A percentile compares a stretch with the other conserved stretches of the same genome.
These are phyloP conservation scores for Hiodon alosoides DNA, from an alignment of 2,113 vertebrate species.

Conservation along the genomic window DNA sequence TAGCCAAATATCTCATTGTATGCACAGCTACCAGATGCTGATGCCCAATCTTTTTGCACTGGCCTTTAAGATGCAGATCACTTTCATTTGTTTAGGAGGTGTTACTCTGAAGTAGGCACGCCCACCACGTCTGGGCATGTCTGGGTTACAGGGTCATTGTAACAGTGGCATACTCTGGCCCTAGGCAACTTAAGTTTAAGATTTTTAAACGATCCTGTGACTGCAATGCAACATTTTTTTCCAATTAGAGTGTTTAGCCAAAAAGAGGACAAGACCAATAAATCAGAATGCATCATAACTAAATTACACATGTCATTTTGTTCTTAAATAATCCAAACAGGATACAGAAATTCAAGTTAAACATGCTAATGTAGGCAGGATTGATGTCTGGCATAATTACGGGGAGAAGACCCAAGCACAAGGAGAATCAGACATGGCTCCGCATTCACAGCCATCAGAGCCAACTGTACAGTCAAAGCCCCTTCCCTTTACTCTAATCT, in stretches of 20 bases:
- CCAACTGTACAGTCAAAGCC: neutral
- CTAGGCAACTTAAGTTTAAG: too few species aligned
- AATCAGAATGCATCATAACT: neutral
- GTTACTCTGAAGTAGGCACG: too few species aligned
- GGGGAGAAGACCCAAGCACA: neutral
- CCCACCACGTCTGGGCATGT: too few species aligned
- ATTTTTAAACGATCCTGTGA: too few species aligned
- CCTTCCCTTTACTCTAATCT: neutral
- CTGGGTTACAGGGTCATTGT: too few species aligned
- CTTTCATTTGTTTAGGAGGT: neutral
- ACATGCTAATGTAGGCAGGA: slow-evolving; percentile 1
- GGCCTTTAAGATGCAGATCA: neutral
- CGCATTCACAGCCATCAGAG: neutral
- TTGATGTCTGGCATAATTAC: too few species aligned
- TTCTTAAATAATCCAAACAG: neutral
- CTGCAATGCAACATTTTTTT: too few species aligned
- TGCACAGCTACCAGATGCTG: neutral
- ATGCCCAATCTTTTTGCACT: neutral
- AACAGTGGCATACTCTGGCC: too few species aligned
- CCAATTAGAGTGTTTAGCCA: too few species aligned
- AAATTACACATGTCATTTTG: neutral
- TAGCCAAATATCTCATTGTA: too few species aligned
- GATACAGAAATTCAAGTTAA: neutral
- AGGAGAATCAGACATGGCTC: neutral
- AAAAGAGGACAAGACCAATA: neutral